Evolutionary conservation across 1,140 invertebrate genomes (phyloP).

Genomic region (Leptonema lineaticorne): DNA sequence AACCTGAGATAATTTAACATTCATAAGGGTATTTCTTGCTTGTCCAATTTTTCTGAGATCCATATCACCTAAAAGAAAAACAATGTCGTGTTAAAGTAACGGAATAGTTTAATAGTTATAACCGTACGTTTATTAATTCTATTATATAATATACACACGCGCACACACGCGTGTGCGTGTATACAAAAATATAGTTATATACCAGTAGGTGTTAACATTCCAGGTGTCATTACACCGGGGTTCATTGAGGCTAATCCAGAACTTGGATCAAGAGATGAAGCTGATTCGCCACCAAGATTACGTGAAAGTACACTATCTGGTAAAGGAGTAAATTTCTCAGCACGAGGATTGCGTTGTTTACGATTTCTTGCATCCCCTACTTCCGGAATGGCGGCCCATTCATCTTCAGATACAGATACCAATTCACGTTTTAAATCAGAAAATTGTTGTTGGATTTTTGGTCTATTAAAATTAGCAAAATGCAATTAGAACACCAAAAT

Average conservation of each 20-base stretch:
- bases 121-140: no score
- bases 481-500: not conserved
- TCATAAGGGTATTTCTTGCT: slow-evolving; percentile 99
- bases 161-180: no score
- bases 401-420: slow-evolving; percentile 82
- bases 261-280: slow-evolving; percentile 79
- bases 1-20: slow-evolving; percentile 94
- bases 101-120: no score
- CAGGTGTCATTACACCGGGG: slow-evolving; percentile 75
- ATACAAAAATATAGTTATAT: slow-evolving; percentile 27
- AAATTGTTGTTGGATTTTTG: slow-evolving; percentile 99
- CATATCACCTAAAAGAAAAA: slow-evolving; percentile 78
- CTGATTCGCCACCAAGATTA: slow-evolving; percentile 82
- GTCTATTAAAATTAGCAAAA: slow-evolving; percentile 50
- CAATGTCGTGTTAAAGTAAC: no score
- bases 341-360: slow-evolving; percentile 91
- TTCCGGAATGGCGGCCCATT: slow-evolving; percentile 97
- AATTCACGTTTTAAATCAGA: slow-evolving; percentile 96
- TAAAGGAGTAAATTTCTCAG: slow-evolving; percentile 96
- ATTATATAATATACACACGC: no score
- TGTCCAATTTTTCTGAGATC: slow-evolving; percentile 99
- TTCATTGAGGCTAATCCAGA: slow-evolving; percentile 84
- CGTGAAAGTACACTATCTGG: slow-evolving; percentile 95
- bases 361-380: slow-evolving; percentile 98
- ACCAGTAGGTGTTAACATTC: slow-evolving; percentile 72